Conservation (phyloP, 2,888 invertebrate genomes). For the Mycalesis mineus region DNA sequence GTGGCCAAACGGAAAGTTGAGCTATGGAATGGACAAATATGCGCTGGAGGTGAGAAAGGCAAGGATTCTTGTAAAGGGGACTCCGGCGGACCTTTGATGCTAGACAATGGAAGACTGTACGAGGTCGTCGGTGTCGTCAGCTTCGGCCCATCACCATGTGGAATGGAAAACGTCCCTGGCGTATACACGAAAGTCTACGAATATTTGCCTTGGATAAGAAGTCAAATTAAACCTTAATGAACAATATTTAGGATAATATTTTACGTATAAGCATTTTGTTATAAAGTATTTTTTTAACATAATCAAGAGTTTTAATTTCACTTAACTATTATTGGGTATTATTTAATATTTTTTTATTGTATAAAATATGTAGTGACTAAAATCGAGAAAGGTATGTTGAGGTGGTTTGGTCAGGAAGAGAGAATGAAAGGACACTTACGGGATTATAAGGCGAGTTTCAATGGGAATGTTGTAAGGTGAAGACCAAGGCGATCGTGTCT, state of each 20-base stretch:
- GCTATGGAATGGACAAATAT: conserved; percentile 57
- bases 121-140: conserved; percentile 78
- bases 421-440: too few relatives aligned
- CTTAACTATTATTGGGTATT: too few relatives aligned
- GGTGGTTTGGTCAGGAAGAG: too few relatives aligned
- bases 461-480: too few relatives aligned
- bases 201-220: conserved; percentile 78
- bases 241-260: not conserved
- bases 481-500: too few relatives aligned
- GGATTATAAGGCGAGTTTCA: too few relatives aligned
- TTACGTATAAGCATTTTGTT: not conserved
- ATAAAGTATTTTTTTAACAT: too few relatives aligned
- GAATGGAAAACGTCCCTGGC: conserved; percentile 78
- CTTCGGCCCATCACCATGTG: conserved; percentile 81
- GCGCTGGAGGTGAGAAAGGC: conserved; percentile 78
- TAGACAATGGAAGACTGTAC: conserved; percentile 39
- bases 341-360: too few relatives aligned
- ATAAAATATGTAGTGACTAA: too few relatives aligned
- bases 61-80: conserved; percentile 81
- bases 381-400: too few relatives aligned
- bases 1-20: conserved; percentile 29
- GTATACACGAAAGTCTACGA: conserved; percentile 80
- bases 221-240: conserved; percentile 44
- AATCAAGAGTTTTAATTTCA: too few relatives aligned
- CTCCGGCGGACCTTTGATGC: conserved; percentile 82